phyloP scores from a whole-genome alignment of 2,888 invertebrate species.

The Hypercompe scribonia region DNA sequence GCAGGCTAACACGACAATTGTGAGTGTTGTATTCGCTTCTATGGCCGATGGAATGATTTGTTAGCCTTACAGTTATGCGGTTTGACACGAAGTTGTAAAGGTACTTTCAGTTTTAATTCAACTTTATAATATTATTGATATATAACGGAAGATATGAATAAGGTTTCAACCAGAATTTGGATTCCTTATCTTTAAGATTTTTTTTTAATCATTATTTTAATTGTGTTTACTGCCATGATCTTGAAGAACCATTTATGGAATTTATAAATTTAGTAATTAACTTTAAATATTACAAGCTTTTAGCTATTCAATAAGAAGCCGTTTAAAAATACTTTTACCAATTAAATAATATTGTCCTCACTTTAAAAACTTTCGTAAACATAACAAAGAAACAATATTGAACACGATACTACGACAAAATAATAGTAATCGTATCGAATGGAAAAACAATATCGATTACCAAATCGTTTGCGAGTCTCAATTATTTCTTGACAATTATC shows the following conservation, averaged over 20 bases:
- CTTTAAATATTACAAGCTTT: neutral
- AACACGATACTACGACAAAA: constrained; percentile 14
- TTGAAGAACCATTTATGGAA: neutral
- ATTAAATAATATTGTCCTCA: too few species aligned
- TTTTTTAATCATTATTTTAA: neutral
- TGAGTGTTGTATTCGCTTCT: constrained; percentile 49
- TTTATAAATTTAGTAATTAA: neutral
- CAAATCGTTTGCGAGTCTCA: constrained; percentile 16
- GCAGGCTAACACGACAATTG: constrained; percentile 72
- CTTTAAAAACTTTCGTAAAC: neutral
- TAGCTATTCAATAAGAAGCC: too few species aligned
- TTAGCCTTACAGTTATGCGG: constrained; percentile 41
- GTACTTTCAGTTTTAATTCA: neutral
- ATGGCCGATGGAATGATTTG: constrained; percentile 50
- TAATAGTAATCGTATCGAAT: constrained; percentile 22
- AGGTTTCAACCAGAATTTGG: neutral
- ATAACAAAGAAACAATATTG: constrained; percentile 8
- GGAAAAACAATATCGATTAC: constrained; percentile 23
- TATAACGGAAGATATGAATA: neutral
- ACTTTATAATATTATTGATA: neutral
- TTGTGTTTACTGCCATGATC: neutral
- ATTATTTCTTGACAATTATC: constrained; percentile 29
- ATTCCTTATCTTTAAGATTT: neutral
- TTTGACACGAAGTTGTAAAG: constrained; percentile 36
- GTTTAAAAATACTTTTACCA: too few species aligned